These are phyloP conservation scores for Epicampocera succincta DNA, from an alignment of 2,888 invertebrate species.

Conservation along the genomic window DNA sequence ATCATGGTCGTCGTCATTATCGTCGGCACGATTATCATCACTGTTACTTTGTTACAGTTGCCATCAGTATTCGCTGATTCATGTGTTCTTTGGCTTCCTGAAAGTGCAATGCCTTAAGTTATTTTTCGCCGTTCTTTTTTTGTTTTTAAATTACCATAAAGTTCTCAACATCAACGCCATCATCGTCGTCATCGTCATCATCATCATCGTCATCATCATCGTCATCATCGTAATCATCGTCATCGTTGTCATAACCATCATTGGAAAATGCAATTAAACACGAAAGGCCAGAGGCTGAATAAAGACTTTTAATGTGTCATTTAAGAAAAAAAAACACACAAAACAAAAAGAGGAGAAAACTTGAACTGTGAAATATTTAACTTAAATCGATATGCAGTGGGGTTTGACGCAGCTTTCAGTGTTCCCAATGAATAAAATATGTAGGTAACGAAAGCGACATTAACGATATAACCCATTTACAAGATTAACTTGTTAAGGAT, in stretches of 20 bases:
- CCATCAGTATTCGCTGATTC: conserved; percentile 46
- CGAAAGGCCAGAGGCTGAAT: conserved; percentile 76
- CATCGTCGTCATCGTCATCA: conserved; percentile 19
- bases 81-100: conserved; percentile 58
- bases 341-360: background rate
- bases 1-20: conserved; percentile 26
- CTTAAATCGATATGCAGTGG: conserved; percentile 41
- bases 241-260: conserved; percentile 71
- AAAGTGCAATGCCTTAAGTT: conserved; percentile 65
- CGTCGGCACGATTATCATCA: conserved; percentile 19
- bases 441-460: no score
- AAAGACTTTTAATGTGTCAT: conserved; percentile 56
- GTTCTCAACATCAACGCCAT: conserved; percentile 51
- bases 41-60: conserved; percentile 29
- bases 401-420: background rate
- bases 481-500: no score
- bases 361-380: conserved; percentile 21
- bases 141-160: conserved; percentile 61
- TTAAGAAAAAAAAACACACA: conserved; percentile 8
- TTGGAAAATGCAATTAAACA: conserved; percentile 79
- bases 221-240: conserved; percentile 56
- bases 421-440: no score
- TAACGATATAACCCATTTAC: no score
- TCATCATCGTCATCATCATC: conserved; percentile 73
- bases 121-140: conserved; percentile 65